A percentile compares a stretch with the other conserved stretches of the same genome.
These are phyloP conservation scores for Malaclemys terrapin DNA, from an alignment of 2,113 vertebrate species.

Conservation along the genomic window DNA sequence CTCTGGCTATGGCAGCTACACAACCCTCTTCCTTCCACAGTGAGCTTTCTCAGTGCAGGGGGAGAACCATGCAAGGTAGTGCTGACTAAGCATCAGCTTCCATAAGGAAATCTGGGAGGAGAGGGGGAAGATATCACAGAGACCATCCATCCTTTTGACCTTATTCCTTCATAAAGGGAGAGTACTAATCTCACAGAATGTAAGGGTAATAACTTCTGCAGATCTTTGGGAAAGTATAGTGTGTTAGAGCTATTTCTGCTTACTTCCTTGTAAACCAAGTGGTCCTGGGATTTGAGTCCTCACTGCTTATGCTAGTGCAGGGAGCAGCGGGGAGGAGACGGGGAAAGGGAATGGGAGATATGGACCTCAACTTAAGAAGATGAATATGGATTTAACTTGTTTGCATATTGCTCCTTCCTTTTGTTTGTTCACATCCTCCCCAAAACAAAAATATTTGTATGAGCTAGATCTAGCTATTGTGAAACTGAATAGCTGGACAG, in stretches of 20 bases:
- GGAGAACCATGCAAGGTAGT: constrained; percentile 13
- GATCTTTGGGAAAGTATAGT: neutral
- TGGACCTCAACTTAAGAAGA: neutral
- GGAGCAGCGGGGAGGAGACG: neutral
- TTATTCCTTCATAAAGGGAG: neutral
- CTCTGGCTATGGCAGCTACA: constrained; percentile 27
- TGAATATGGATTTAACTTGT: neutral
- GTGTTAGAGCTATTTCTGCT: neutral
- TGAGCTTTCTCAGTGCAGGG: constrained; percentile 16
- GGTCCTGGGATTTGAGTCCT: neutral
- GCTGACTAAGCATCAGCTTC: neutral
- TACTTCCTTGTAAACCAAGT: neutral
- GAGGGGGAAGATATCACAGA: neutral
- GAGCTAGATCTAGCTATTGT: neutral
- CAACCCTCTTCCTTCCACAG: neutral
- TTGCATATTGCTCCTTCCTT: neutral
- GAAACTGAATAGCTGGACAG: constrained; percentile 18
- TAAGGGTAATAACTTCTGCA: neutral
- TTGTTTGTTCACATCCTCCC: constrained; percentile 31
- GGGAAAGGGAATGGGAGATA: neutral
- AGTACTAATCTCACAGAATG: neutral
- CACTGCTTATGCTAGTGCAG: neutral
- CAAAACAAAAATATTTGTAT: constrained; percentile 34
- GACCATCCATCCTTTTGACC: neutral
- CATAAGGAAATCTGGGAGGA: neutral